Percentiles rank a stretch among this genome's conserved stretches.
Evolutionary conservation across 2,113 vertebrate genomes (phyloP).

Genomic region (Plecotus auritus): DNA sequence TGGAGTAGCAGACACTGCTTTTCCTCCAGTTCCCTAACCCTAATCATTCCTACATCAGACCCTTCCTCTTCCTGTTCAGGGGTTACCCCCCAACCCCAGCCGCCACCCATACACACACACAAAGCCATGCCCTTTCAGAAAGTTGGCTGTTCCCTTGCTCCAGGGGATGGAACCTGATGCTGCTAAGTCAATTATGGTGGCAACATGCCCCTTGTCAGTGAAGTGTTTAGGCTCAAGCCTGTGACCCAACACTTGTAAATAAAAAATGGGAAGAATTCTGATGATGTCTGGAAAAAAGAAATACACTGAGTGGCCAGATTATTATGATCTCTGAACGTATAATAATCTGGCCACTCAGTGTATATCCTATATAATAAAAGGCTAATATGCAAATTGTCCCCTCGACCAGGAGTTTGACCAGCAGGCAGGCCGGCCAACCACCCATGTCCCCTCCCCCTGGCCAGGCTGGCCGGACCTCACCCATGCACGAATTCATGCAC

Average conservation of each 20-base stretch:
- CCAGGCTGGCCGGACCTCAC: no score
- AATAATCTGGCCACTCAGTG: no score
- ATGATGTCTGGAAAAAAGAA: neutral
- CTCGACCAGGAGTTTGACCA: no score
- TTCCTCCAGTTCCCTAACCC: neutral
- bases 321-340: no score
- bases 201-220: neutral
- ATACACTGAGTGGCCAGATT: no score
- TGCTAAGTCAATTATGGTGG: neutral
- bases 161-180: neutral
- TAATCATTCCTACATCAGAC: neutral
- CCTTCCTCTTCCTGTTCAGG: neutral
- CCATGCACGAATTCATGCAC: no score
- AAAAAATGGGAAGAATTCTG: neutral
- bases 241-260: neutral
- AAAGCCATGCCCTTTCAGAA: neutral
- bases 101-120: no score
- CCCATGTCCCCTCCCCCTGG: no score
- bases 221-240: neutral
- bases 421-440: no score
- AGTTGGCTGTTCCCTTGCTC: neutral
- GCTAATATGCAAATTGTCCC: no score
- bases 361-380: no score
- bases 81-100: neutral
- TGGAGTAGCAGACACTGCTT: neutral